Evolutionary conservation across 2,888 invertebrate genomes (phyloP).

Genomic region (Disparrhopalites patrizii): DNA sequence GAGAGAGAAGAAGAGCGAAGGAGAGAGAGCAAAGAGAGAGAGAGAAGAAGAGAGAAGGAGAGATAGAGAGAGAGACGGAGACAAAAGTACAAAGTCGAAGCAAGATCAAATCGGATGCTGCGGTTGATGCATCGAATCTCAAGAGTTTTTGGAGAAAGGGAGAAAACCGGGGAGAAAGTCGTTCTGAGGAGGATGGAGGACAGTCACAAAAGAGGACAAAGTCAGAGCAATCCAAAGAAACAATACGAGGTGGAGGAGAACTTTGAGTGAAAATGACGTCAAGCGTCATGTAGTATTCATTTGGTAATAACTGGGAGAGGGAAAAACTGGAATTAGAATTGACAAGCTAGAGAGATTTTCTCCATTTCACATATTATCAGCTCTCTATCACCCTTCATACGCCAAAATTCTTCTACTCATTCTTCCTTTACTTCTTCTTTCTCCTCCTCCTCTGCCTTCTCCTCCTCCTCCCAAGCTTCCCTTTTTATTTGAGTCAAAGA

Average conservation of each 20-base stretch:
- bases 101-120: background rate
- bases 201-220: background rate
- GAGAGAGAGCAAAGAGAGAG: no score
- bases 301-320: constrained; percentile 4
- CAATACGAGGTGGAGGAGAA: background rate
- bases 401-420: no score
- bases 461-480: no score
- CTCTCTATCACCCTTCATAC: background rate
- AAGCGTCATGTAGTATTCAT: constrained; percentile 12
- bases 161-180: background rate
- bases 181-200: background rate
- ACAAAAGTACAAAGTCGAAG: background rate
- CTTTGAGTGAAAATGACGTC: constrained; percentile 15
- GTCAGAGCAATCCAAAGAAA: background rate
- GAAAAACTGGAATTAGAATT: constrained; percentile 4
- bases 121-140: background rate
- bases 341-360: constrained; percentile 14
- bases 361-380: constrained; percentile 4
- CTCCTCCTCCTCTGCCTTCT: no score
- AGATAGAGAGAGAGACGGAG: no score
- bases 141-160: background rate
- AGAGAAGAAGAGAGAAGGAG: background rate
- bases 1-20: background rate
- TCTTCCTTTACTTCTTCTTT: no score
- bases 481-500: no score